phyloP scores from a whole-genome alignment of 35 echinoderm and acorn worm species.

The Ophiothrix spiculata region DNA sequence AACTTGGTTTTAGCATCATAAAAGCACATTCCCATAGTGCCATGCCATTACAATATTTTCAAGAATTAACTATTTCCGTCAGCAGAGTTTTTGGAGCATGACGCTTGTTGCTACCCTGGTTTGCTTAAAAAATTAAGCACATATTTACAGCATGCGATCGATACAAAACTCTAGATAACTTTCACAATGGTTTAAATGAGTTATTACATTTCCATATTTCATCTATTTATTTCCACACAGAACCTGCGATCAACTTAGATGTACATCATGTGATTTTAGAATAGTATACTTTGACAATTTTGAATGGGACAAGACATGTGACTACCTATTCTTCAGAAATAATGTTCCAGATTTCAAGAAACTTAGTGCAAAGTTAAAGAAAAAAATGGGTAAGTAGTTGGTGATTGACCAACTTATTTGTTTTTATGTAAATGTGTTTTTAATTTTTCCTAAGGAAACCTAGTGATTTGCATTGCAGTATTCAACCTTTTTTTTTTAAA shows the following conservation, averaged over 20 bases:
- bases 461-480: background rate
- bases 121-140: no score
- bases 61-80: no score
- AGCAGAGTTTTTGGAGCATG: no score
- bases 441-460: background rate
- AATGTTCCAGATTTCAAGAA: slow-evolving; percentile 97
- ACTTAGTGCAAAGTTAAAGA: slow-evolving; percentile 81
- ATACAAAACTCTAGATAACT: no score
- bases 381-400: slow-evolving; percentile 67
- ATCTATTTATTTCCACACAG: slow-evolving; percentile 43
- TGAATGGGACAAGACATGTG: slow-evolving; percentile 82
- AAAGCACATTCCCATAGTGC: no score
- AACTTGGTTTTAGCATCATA: no score
- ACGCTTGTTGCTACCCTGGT: no score
- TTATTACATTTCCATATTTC: no score
- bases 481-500: background rate
- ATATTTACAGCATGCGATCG: no score
- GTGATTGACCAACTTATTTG: background rate
- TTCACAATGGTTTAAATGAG: no score
- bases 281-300: slow-evolving; percentile 83
- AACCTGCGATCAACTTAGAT: slow-evolving; percentile 85
- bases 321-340: slow-evolving; percentile 98
- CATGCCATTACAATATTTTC: no score
- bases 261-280: slow-evolving; percentile 96
- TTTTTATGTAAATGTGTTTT: background rate